Conservation (phyloP, 2,888 invertebrate genomes). For the Gisinianus flammeolus region DNA sequence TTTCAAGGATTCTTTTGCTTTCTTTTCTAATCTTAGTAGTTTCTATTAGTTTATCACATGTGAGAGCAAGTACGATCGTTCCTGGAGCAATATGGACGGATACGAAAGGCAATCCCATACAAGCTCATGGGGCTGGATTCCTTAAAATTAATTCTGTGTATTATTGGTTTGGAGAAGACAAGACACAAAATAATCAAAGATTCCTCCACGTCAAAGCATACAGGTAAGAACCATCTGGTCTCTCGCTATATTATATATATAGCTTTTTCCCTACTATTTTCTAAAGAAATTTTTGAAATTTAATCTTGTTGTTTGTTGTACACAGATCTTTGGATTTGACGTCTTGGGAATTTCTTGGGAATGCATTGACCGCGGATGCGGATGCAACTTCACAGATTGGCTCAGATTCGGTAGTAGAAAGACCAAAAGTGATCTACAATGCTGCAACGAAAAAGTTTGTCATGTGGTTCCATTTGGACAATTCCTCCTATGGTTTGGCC, state of each 20-base stretch:
- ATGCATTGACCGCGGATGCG: constrained; percentile 17
- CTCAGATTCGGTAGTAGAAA: not conserved
- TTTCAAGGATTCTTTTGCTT: too few relatives aligned
- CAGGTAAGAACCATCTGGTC: too few relatives aligned
- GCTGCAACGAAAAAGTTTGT: constrained; percentile 16
- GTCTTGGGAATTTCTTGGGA: constrained; percentile 29
- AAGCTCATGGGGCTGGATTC: constrained; percentile 42
- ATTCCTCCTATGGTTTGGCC: constrained; percentile 36
- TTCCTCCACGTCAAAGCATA: constrained; percentile 41
- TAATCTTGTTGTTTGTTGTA: too few relatives aligned
- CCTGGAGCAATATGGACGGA: constrained; percentile 42
- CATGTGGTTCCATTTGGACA: constrained; percentile 47
- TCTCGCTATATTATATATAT: too few relatives aligned
- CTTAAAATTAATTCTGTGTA: constrained; percentile 12
- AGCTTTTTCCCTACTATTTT: too few relatives aligned
- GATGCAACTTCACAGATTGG: not conserved
- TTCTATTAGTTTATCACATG: too few relatives aligned
- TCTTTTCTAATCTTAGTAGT: too few relatives aligned
- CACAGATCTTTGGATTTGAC: constrained; percentile 36
- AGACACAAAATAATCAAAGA: constrained; percentile 38
- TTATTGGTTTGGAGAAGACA: constrained; percentile 47
- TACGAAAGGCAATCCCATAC: constrained; percentile 37
- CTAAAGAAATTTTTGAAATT: too few relatives aligned
- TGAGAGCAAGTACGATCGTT: constrained; percentile 25
- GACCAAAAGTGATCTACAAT: not conserved